Evolutionary conservation across 2,113 vertebrate species (phyloP), one percentile per base, ranked within the genome.

Genomic region (Campylomormyrus numenius): DNA sequence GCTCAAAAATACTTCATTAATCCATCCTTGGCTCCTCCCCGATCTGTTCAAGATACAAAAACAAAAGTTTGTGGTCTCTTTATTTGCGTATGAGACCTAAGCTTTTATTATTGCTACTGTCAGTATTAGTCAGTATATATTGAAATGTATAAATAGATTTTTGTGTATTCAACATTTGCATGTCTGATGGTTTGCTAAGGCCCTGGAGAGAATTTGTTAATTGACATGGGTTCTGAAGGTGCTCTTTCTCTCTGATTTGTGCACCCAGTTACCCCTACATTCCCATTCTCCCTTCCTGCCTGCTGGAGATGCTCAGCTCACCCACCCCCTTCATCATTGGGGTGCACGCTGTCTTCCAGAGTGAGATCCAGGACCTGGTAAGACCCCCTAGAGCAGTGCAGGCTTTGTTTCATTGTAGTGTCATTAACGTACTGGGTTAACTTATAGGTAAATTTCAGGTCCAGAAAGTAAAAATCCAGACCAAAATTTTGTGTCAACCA

Each of bases 281-380:
- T 93, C 98, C 98, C 70, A 98, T 99, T 94, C 97, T 99, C 89
- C 98, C 98, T 46, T 98, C 98, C 21, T 97, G 98, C 90, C 95
- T 99, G 3, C 92, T 99, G 88, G 98, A 99, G 94, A 98, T 99
- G 93, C 95, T 99, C 87, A 99, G 98, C 95, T 99, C 98, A 1
- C 98, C 98, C 45, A 99, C 98, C 0, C 98, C 98, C 91, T 99
- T 99, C 90, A 98, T 99, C 95, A 99, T 99, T 19, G 98, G 98
- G 0, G 97, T 99, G 5, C 98, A 99, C 95, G 99, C 98, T 89
- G 93, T 99, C 92, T 99, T 99, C 94, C 96, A 98, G 94, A 96
- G 90, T 74, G 98, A 99, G 94, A 96, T 99, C 92, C 97, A 98
- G 90, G 98, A 99, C 90, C 96, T 99, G 94, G 98, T 99, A 94